Evolutionary conservation across 2,113 vertebrate genomes (phyloP), one percentile per base, ranked within the genome.

Genomic region (Sceloporus tristichus): DNA sequence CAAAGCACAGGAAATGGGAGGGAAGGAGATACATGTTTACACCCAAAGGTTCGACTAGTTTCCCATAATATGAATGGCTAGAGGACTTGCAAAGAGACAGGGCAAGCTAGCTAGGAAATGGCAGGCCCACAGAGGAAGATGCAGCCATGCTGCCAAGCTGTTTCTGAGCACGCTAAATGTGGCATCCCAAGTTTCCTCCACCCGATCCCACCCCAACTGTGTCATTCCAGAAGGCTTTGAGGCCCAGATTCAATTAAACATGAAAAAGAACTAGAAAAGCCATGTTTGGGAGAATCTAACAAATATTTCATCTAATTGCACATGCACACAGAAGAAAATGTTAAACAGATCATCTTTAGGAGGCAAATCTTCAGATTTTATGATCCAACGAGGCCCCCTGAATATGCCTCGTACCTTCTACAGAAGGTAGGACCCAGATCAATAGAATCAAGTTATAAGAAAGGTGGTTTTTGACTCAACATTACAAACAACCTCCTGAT

Each of bases 1-100:
- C 0, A 54, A 77, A 82, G 2, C 0, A 29, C 73, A 80, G 29
- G 40, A 27, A 81, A 27, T 89, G 9, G 0, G 2, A 1, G 27
- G n/a, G 80, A 75, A 25, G 19, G 74, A 68, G 6, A 2, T 0
- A 8, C 13, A 16, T 7, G 9, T 23, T 13, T 13, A 25, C 9
- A 16, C 29, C 29, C 11, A 25, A 66, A n/a, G 81, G 48, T 23
- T 25, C 27, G 40, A 34, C 74, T 74, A 42, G 25, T 3, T 82
- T 38, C 70, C 79, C 70, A 3, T 27, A 4, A n/a, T 13, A 62
- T 62, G 59, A 62, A 14, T 62, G 18, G 59, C 59, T 62, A 18
- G 59, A 62, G 59, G 59, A 18, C 59, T 62, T 62, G 59, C 59
- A 18, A 34, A 62, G 59, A 62, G 59, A 62, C 13, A 16, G 4